Evolutionary conservation across 1,140 invertebrate species (phyloP).

Genomic region (Marisa cornuarietis): DNA sequence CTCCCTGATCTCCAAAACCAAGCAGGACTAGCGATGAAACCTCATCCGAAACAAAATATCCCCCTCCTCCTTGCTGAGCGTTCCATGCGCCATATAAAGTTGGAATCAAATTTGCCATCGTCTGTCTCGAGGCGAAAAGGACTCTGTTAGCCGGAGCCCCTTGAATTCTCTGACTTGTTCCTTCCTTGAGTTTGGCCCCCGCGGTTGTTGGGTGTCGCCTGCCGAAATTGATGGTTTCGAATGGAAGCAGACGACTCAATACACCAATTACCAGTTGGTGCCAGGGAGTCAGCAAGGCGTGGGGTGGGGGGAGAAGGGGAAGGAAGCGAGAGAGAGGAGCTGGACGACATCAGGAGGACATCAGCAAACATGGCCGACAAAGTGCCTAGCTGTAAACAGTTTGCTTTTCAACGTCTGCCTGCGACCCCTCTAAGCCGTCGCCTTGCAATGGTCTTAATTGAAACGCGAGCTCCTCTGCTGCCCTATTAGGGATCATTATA

Average conservation of each 20-base stretch:
- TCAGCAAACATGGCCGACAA: slow-evolving; percentile 26
- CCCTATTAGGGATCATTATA: slow-evolving; percentile 27
- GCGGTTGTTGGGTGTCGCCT: slow-evolving; percentile 27
- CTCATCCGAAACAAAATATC: slow-evolving; percentile 26
- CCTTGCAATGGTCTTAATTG: slow-evolving; percentile 17
- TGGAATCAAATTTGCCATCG: slow-evolving; percentile 27
- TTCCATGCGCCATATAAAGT: slow-evolving; percentile 19
- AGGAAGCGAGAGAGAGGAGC: slow-evolving; percentile 15
- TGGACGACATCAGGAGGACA: slow-evolving; percentile 20
- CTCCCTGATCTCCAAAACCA: slow-evolving; percentile 3
- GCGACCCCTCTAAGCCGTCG: not conserved
- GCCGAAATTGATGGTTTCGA: slow-evolving; percentile 27
- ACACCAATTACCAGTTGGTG: slow-evolving; percentile 26
- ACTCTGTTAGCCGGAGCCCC: slow-evolving; percentile 16
- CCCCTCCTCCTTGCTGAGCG: slow-evolving; percentile 4
- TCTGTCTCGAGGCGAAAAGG: slow-evolving; percentile 27
- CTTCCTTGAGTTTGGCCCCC: slow-evolving; percentile 11
- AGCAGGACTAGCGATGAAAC: slow-evolving; percentile 17
- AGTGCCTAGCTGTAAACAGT: slow-evolving; percentile 26
- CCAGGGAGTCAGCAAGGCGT: not conserved
- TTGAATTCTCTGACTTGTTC: slow-evolving; percentile 21
- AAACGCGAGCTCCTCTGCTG: slow-evolving; percentile 26
- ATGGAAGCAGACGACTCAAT: slow-evolving; percentile 29
- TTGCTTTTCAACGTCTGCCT: slow-evolving; percentile 4
- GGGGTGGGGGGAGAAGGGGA: not conserved